These are phyloP conservation scores for Agrotis segetum DNA, from an alignment of 2,888 invertebrate genomes.

Conservation along the genomic window DNA sequence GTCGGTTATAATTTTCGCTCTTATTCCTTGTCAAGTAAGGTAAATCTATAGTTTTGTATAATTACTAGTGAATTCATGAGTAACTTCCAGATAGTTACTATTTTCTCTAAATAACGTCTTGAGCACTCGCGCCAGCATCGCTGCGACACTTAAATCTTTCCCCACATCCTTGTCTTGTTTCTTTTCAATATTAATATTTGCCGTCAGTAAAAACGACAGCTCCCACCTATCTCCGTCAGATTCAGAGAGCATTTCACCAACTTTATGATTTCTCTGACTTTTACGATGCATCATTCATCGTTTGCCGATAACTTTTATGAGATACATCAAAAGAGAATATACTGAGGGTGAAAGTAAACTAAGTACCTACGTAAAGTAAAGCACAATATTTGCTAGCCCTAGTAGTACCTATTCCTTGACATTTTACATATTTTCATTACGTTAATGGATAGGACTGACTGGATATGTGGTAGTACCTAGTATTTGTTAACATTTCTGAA, in stretches of 20 bases:
- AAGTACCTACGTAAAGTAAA: conserved; percentile 5
- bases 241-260: conserved; percentile 25
- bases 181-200: conserved; percentile 19
- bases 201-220: conserved; percentile 16
- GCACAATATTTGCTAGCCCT: too few relatives aligned
- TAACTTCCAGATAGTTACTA: too few relatives aligned
- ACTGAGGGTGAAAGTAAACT: neutral
- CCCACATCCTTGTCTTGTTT: neutral
- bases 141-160: conserved; percentile 2
- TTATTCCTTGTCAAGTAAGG: too few relatives aligned
- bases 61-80: too few relatives aligned
- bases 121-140: neutral
- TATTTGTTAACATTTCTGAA: neutral
- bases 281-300: conserved; percentile 31
- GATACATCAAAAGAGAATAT: conserved; percentile 25
- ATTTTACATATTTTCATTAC: neutral
- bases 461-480: neutral
- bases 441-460: conserved; percentile 1
- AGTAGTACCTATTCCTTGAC: too few relatives aligned
- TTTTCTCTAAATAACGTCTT: neutral
- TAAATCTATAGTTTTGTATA: too few relatives aligned
- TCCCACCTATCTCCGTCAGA: conserved; percentile 32
- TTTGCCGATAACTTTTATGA: conserved; percentile 43
- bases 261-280: conserved; percentile 47
- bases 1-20: too few relatives aligned